Evolutionary conservation across 2,113 vertebrate genomes (phyloP), one percentile per base, ranked within the genome.

Genomic region (Pleuronectes platessa): DNA sequence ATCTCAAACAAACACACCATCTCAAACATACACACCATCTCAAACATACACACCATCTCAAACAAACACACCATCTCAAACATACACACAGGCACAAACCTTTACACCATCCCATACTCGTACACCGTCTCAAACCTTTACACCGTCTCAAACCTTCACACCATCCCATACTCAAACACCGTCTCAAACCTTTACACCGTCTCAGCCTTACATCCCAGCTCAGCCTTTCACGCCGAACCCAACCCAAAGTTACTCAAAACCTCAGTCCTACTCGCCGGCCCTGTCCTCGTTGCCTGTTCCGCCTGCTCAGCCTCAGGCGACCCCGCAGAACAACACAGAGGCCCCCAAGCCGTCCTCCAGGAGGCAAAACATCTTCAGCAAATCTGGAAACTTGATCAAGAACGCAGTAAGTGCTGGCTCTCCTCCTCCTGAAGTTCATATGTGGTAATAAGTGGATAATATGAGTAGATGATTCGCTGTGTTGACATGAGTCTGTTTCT

Each of bases 381-480:
- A 94, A 68, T 93, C 93, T 14, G 93, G 93, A 2, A 92, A 86
- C 71, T 13, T 89, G 47, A 78, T 94, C 55, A 94, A 90, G 77
- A 93, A 89, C 3, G 86, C 91, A 58, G 93, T 95, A 58, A 77
- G 89, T 53, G 9, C 40, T 53, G 5, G 13, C 18, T 7, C 3
- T 65, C 12, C 20, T 55, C 20, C 40, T 42, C 40, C 40, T 13
- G 40, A 42, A 11, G 40, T 11, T 23, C 3, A 8, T 24, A 0
- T 3, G 0, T 12, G 4, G 8, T 10, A n/a, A 35, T 23, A 6
- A 42, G 3, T 49, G 6, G 20, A 54, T 20, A 1, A 42, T 40
- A 21, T 24, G 2, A 37, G 1, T 24, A 27, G 12, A 15, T 45
- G 15, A 2, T n/a, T 42, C 24, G 8, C 20, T 21, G 13, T 42